Evolutionary conservation across 2,888 invertebrate species (phyloP).

Genomic region (Coelopa pilipes): DNA sequence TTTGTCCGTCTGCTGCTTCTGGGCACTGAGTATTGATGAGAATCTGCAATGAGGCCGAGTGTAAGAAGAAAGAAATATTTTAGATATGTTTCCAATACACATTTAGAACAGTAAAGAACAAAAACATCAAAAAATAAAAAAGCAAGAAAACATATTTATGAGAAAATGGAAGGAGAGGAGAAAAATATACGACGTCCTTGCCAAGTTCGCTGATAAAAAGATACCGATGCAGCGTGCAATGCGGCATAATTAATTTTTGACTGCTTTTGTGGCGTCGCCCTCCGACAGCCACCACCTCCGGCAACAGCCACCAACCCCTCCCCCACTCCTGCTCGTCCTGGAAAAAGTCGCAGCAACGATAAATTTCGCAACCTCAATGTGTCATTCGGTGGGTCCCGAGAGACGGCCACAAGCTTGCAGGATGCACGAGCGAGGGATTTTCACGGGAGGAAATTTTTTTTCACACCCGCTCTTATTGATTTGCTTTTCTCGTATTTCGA

Average conservation of each 20-base stretch:
- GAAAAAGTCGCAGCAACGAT: not conserved
- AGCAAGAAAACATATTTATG: not conserved
- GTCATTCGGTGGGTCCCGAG: not conserved
- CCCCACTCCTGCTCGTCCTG: too few species aligned
- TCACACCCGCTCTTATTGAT: too few species aligned
- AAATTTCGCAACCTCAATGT: conserved; percentile 20
- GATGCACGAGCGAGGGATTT: too few species aligned
- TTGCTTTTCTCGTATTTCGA: too few species aligned
- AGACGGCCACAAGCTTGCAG: too few species aligned
- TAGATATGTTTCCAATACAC: conserved; percentile 4
- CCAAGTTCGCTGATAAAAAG: conserved; percentile 20
- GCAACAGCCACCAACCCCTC: too few species aligned
- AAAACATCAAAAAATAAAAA: not conserved
- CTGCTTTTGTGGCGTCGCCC: conserved; percentile 12
- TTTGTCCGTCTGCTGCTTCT: not conserved
- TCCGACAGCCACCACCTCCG: too few species aligned
- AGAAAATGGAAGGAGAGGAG: too few species aligned
- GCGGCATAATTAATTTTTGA: conserved; percentile 44
- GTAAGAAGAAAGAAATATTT: conserved; percentile 37
- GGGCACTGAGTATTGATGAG: conserved; percentile 35
- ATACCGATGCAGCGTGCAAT: conserved; percentile 30
- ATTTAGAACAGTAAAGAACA: not conserved
- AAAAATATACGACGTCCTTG: conserved; percentile 1
- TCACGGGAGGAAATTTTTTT: too few species aligned
- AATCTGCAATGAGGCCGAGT: conserved; percentile 29